phyloP scores from a whole-genome alignment of 2,113 vertebrate species.

The Eretmochelys imbricata region DNA sequence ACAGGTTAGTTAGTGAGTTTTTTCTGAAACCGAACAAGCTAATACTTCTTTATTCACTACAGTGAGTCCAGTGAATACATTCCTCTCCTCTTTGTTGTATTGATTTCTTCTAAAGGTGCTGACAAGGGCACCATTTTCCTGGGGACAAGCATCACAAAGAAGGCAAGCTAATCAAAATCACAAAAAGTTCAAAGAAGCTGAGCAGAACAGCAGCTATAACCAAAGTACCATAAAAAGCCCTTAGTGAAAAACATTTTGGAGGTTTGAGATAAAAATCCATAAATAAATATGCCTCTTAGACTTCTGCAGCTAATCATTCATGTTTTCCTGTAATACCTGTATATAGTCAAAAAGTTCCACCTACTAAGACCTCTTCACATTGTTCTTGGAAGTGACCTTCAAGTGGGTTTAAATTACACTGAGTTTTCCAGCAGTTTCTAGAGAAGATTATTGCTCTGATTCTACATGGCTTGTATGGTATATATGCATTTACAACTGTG shows the following conservation, averaged over 20 bases:
- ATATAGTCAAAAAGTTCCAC: not conserved
- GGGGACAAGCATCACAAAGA: slow-evolving; percentile 7
- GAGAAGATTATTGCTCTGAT: not conserved
- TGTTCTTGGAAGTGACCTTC: not conserved
- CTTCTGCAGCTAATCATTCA: not conserved
- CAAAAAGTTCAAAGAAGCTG: slow-evolving; percentile 14
- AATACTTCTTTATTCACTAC: not conserved
- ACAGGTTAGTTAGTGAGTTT: slow-evolving; percentile 2
- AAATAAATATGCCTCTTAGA: not conserved
- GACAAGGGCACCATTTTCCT: slow-evolving; percentile 29
- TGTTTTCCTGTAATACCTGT: slow-evolving; percentile 20
- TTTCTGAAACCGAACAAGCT: not conserved
- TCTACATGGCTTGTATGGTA: not conserved
- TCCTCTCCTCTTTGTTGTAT: slow-evolving; percentile 14
- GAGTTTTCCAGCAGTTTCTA: not conserved
- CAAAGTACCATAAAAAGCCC: not conserved
- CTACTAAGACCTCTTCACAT: not conserved
- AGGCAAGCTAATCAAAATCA: slow-evolving; percentile 41
- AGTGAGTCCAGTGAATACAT: not conserved
- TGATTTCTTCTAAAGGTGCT: slow-evolving; percentile 40
- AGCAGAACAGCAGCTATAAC: slow-evolving; percentile 13
- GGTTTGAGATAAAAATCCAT: slow-evolving; percentile 6
- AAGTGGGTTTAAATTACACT: not conserved
- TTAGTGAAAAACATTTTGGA: slow-evolving; percentile 2
- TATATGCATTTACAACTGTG: not conserved